Base-by-base conservation (phyloP, 1,140 invertebrate genomes). In the Arion vulgaris region DNA sequence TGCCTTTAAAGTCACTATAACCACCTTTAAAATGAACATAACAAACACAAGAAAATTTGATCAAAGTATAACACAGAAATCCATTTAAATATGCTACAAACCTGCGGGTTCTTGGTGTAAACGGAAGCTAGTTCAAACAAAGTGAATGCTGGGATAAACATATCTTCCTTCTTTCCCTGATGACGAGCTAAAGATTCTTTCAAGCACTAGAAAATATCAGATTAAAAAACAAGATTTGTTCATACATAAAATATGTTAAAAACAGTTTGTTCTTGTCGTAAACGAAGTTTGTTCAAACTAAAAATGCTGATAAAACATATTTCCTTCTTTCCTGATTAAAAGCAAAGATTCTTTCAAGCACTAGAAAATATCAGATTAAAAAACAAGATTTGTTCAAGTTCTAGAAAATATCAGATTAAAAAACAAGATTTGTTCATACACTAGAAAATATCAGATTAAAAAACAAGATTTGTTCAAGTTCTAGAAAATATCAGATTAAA, bases 141-240 rank as follows among this genome's bases (percentile, higher is more conserved):
- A 45, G 95, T 94, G 91, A 95, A 95, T 23, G 95, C 95, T 79
- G 95, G 94, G 80, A 95, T 91, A 87, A 95, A 95, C 53, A 93
- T 91, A 88, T 95, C 95, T 11, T 93, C 90, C 72, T 92, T 91
- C 86, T 88, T 89, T 1, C 89, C 89, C n/a, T 89, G 90, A 1
- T 92, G 91, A 41, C 91, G 82, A 34, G 91, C 89, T 11, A 94
- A 87, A 1, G 95, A 93, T 41, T 93, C 93, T 39, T 93, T 89
- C 41, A 92, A 85, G 87, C 88, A 92, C 89, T 91, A 85, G 36
- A 85, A 84, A 51, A n/a, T n/a, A n/a, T n/a, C n/a, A n/a, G n/a
- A n/a, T n/a, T n/a, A n/a, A n/a, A n/a, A n/a, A n/a, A n/a, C n/a
- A n/a, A n/a, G n/a, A n/a, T n/a, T n/a, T n/a, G n/a, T n/a, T n/a